Evolutionary conservation across 2,888 invertebrate genomes (phyloP).

Genomic region (Margaritifera margaritifera): DNA sequence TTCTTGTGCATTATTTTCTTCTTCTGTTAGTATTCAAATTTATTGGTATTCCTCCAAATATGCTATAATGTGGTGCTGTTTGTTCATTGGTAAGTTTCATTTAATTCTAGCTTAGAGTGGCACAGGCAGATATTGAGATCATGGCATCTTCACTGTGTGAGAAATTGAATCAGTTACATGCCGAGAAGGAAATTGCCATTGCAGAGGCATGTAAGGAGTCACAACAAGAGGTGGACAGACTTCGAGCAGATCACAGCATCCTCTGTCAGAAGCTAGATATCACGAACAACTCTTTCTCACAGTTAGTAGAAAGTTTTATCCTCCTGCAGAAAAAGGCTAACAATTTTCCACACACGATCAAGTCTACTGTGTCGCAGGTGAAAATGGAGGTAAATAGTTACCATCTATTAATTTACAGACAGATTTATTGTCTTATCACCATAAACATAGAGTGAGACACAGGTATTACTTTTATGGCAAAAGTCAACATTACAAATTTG

Average conservation of each 20-base stretch:
- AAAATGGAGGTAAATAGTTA: constrained; percentile 45
- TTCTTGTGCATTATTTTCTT: no score
- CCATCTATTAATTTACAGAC: no score
- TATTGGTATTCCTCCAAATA: no score
- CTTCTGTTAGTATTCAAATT: no score
- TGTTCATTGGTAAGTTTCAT: background rate
- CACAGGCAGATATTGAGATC: constrained; percentile 33
- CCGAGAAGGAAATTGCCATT: constrained; percentile 7
- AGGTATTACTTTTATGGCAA: no score
- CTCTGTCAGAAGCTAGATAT: constrained; percentile 24
- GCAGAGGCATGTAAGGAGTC: background rate
- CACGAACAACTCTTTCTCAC: constrained; percentile 40
- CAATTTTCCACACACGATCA: constrained; percentile 48
- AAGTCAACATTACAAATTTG: no score
- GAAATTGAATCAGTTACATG: constrained; percentile 23
- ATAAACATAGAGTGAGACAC: no score
- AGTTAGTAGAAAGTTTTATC: constrained; percentile 47
- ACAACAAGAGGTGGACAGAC: constrained; percentile 24
- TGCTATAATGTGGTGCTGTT: no score
- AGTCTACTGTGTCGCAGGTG: constrained; percentile 40
- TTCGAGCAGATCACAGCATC: constrained; percentile 22
- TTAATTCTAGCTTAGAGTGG: constrained; percentile 23
- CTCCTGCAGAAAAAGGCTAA: constrained; percentile 49
- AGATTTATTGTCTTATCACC: no score
- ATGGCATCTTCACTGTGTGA: constrained; percentile 31